Base-by-base conservation (phyloP, 2,888 invertebrate genomes). In the Pyrrhosoma nymphula region DNA sequence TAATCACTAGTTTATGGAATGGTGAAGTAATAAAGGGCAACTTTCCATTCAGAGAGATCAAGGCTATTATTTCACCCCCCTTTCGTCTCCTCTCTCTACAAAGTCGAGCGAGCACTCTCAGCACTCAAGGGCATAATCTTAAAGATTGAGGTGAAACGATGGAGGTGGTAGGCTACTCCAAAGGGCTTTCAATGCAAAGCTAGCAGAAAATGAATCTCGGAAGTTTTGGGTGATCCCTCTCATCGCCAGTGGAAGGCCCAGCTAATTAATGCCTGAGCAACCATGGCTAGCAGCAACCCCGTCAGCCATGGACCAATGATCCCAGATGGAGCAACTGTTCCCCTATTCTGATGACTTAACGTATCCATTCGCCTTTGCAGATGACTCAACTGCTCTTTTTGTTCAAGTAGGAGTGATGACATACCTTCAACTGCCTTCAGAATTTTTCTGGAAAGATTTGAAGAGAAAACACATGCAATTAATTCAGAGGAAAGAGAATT, bases 161-260 rank as follows among this genome's bases (percentile, higher is more conserved):
- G 6, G 69, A 60, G 63, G 47, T 69, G 69, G 69, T 89, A 89
- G 89, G 63, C 93, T 93, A 93, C 63, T 93, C 75, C 69, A 69
- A 69, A 93, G 93, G 69, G 63, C 69, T 69, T 93, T 39, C 69
- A 69, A n/a, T 69, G 69, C 69, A 93, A 75, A 93, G 93, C 89
- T 89, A 89, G 89, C 93, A 93, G 69, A 93, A 69, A 69, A 47
- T 69, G 26, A 93, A 63, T 93, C 39, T 47, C 35, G 47, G 18
- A 93, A 69, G 69, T 26, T 69, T 69, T n/a, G 39, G 93, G 35
- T 8, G 89, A 89, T n/a, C 89, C 18, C 82, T 82, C 75, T 93
- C 93, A 93, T 93, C 93, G 93, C 93, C 93, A 93, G n/a, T 93
- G 93, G 26, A 93, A 93, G 47, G 93, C 93, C 93, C 63, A 93